Evolutionary conservation across 2,888 invertebrate species (phyloP).

Genomic region (Neoascia interrupta): DNA sequence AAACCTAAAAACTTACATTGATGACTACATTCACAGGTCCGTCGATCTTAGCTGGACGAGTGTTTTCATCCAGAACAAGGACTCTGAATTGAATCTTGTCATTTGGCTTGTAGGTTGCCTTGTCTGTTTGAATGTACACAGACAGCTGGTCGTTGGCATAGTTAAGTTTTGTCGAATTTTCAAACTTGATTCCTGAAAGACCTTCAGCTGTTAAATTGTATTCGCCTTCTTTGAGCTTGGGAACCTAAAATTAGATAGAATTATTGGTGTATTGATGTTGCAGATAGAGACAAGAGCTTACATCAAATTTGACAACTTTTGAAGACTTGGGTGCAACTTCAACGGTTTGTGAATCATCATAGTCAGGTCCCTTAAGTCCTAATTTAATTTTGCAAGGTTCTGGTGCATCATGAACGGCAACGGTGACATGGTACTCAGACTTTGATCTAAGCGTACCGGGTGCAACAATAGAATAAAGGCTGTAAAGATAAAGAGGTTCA

Average conservation of each 20-base stretch:
- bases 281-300: constrained; percentile 74
- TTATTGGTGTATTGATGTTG: not conserved
- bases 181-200: constrained; percentile 86
- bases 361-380: constrained; percentile 86
- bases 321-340: constrained; percentile 87
- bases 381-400: constrained; percentile 82
- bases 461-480: constrained; percentile 87
- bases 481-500: no score
- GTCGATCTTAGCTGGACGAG: constrained; percentile 82
- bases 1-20: constrained; percentile 66
- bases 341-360: constrained; percentile 85
- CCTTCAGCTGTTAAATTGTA: constrained; percentile 80
- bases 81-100: constrained; percentile 88
- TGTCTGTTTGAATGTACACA: constrained; percentile 94
- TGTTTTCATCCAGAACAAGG: constrained; percentile 86
- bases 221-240: constrained; percentile 72
- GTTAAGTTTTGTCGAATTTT: constrained; percentile 85
- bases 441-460: constrained; percentile 89
- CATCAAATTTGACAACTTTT: constrained; percentile 86
- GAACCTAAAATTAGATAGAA: constrained; percentile 57
- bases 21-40: constrained; percentile 75
- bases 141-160: constrained; percentile 86
- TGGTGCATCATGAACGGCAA: constrained; percentile 81
- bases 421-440: constrained; percentile 89
- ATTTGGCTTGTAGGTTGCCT: constrained; percentile 93